These are phyloP conservation scores for Cyclura pinguis DNA, from an alignment of 2,797 vertebrate species.

Conservation along the genomic window DNA sequence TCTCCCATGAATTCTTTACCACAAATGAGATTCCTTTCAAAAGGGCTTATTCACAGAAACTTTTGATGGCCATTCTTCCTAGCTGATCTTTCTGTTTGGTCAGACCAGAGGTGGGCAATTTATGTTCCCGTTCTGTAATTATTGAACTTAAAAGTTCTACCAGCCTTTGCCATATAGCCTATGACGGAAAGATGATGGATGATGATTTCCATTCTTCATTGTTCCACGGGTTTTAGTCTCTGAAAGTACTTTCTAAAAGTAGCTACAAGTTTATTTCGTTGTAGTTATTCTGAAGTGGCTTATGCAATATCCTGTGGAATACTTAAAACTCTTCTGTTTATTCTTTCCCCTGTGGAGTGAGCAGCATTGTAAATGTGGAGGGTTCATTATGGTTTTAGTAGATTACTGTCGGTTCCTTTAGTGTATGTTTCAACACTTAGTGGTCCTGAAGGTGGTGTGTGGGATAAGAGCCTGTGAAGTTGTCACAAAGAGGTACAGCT, in stretches of 20 bases:
- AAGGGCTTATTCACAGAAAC: background rate
- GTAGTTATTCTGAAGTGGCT: background rate
- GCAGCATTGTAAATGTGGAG: background rate
- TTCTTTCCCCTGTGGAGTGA: background rate
- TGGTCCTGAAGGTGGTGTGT: no score
- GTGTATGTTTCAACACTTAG: background rate
- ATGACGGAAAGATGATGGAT: no score
- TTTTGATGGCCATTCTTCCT: background rate
- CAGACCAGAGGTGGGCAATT: background rate
- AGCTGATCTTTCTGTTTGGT: background rate
- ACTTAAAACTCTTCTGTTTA: background rate
- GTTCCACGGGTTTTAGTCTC: background rate
- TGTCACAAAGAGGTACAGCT: background rate
- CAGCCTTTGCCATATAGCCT: background rate
- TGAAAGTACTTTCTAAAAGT: background rate
- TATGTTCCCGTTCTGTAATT: background rate
- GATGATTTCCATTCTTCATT: no score
- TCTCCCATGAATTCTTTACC: background rate
- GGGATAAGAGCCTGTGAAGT: background rate
- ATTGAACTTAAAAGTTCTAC: background rate
- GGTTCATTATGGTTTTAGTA: background rate
- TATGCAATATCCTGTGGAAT: no score
- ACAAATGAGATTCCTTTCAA: no score
- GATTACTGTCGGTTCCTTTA: background rate
- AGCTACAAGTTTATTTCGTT: background rate